Evolutionary conservation across 2,888 invertebrate species (phyloP), one percentile per base, ranked within the genome.

Genomic region (Dendrolimus houi): DNA sequence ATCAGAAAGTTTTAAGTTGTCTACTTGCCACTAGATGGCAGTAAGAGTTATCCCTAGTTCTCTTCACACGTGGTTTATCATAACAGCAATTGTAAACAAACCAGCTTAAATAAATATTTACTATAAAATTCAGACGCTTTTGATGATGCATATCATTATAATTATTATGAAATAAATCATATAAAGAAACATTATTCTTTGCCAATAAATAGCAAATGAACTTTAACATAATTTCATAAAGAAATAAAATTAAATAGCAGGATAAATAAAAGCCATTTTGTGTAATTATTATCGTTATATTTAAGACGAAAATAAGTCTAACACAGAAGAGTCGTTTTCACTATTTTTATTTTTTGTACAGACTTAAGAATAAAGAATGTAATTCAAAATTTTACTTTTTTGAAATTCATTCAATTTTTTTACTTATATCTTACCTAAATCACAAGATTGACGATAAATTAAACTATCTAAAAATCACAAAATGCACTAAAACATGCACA

Each of bases 401-500:
- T 76, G 69, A 76, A 75, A 74, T 83, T 74, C 69, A 71, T 77
- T 81, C 64, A 65, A 74, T 85, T 85, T 83, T 83, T 77, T 76
- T 85, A 73, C 64, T 76, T 81, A 81, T 76, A 73, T 74, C 75
- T 83, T 85, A 86, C 74, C 85, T 88, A 90, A 88, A 90, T 90
- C 90, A 90, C 90, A 90, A 89, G 87, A 85, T 89, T 80, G 83
- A 87, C 84, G 81, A 86, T 88, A 88, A 87, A 89, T 90, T 90
- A 90, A 84, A 85, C 88, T 90, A 90, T 78, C 87, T 90, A 89
- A 83, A 76, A 88, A 90, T 90, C 89, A 90, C 90, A 90, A 90
- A 90, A 90, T 90, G 90, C 90, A 90, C 89, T 90, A 90, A 90
- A 90, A 90, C 90, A 90, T 90, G 90, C 90, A 90, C 85, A 86